These are phyloP conservation scores for Cataglyphis albicans DNA, from an alignment of 2,888 invertebrate species.

Conservation along the genomic window DNA sequence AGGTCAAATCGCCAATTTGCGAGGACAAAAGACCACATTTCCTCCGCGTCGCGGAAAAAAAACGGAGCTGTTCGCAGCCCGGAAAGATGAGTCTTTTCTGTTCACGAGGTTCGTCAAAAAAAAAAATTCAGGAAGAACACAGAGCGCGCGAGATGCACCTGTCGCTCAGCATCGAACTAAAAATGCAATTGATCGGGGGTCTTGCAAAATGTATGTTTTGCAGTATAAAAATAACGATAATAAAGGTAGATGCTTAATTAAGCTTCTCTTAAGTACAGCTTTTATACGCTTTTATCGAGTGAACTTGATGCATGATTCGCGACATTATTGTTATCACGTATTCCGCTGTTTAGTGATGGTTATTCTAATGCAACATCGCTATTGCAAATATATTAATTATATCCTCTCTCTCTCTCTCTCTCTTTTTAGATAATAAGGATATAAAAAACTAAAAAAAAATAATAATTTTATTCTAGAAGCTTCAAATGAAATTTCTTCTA, in stretches of 20 bases:
- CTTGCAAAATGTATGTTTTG: slow-evolving; percentile 1
- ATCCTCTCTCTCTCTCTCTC: slow-evolving; percentile 16
- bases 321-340: not conserved
- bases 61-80: slow-evolving; percentile 21
- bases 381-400: not conserved
- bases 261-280: slow-evolving; percentile 21
- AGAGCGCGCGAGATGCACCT: slow-evolving; percentile 14
- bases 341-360: not conserved
- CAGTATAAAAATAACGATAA: not conserved
- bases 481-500: not conserved
- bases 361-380: slow-evolving; percentile 9
- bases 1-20: slow-evolving; percentile 37
- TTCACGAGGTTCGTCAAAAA: slow-evolving; percentile 20
- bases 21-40: slow-evolving; percentile 18
- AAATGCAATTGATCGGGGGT: slow-evolving; percentile 11
- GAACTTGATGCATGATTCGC: slow-evolving; percentile 28
- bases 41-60: slow-evolving; percentile 20
- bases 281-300: slow-evolving; percentile 34
- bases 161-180: slow-evolving; percentile 6
- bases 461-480: not conserved
- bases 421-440: slow-evolving; percentile 10
- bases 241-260: slow-evolving; percentile 6
- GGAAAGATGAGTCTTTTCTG: slow-evolving; percentile 4
- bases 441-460: slow-evolving; percentile 2
- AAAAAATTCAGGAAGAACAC: slow-evolving; percentile 20